Evolutionary conservation across 2,888 invertebrate species (phyloP).

Genomic region (Nomada fucata): DNA sequence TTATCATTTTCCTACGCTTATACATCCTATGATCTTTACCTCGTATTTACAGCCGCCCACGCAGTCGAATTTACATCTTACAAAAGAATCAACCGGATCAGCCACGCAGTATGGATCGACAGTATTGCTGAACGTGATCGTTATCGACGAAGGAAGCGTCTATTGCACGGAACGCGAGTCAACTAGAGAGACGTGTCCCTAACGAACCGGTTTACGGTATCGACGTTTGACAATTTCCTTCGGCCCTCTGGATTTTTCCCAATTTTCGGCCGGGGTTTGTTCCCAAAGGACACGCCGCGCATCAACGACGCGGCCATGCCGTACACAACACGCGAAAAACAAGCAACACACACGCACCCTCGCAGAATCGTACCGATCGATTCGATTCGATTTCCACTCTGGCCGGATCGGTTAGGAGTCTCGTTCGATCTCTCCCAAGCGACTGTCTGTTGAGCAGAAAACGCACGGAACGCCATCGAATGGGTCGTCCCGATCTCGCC

Average conservation of each 20-base stretch:
- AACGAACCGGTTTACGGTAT: constrained; percentile 36
- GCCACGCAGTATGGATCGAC: constrained; percentile 26
- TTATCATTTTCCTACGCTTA: constrained; percentile 3
- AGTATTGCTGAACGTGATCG: constrained; percentile 39
- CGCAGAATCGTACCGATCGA: constrained; percentile 29
- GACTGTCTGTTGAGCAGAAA: constrained; percentile 58
- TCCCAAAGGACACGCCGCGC: constrained; percentile 3
- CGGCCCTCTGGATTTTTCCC: neutral
- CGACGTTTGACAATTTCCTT: constrained; percentile 40
- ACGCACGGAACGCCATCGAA: constrained; percentile 35
- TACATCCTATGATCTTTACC: constrained; percentile 20
- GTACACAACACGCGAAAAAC: constrained; percentile 22
- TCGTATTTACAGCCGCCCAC: constrained; percentile 77
- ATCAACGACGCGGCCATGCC: neutral
- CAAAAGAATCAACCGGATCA: constrained; percentile 68
- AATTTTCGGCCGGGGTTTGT: neutral
- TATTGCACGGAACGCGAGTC: constrained; percentile 59
- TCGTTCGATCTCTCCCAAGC: constrained; percentile 23
- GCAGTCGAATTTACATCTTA: constrained; percentile 75
- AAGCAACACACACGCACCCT: constrained; percentile 18
- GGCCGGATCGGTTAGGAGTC: constrained; percentile 10
- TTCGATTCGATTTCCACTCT: neutral
- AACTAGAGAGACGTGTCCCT: constrained; percentile 41
- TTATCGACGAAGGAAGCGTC: constrained; percentile 50
- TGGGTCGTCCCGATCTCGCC: constrained; percentile 40